Base-by-base conservation (phyloP, 1,140 invertebrate genomes). In the Drosophila pseudoobscura region DNA sequence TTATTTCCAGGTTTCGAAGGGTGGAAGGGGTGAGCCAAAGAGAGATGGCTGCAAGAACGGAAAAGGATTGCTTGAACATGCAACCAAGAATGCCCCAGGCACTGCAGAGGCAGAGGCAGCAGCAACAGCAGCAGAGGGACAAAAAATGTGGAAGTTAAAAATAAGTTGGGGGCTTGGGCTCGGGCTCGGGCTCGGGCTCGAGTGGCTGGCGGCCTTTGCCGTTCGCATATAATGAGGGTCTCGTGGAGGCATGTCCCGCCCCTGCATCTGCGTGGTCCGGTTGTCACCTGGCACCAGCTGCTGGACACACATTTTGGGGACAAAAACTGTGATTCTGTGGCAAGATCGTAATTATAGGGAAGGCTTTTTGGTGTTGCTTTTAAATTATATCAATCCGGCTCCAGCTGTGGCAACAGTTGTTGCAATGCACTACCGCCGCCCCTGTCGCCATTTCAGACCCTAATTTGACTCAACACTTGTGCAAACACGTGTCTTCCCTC, bases 161-260 rank as follows among this genome's bases (percentile, higher is more conserved):
- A 87, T 87, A 87, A 88, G 84, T 87, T 88, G 83, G 88, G 88
- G 77, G 31, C 29, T 29, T 29, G 29, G 29, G 26, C 29, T 31
- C 29, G 7, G 8, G 31, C 31, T 35, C 3, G 31, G 31, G 31
- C 29, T 31, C 7, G 29, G 29, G 7, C 31, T 88, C 78, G 80
- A 88, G 78, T 88, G 70, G 83, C 83, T 79, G 44, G 62, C 78
- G 45, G 70, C 61, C 62, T 73, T 77, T 79, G 65, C 84, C 75
- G 82, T 88, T 87, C 83, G 83, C 83, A 87, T 87, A 87, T 87
- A 87, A 87, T 87, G 83, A 87, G 83, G 83, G 83, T 87, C 22
- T 29, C 51, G 63, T 51, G 44, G 13, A 15, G 62, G 22, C 56
- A 26, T 46, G 43, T 31, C 44, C 39, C 71, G 39, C 26, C 31